Evolutionary conservation across 2,888 invertebrate genomes (phyloP), one percentile per base, ranked within the genome.

Genomic region (Plagodis dolabraria): DNA sequence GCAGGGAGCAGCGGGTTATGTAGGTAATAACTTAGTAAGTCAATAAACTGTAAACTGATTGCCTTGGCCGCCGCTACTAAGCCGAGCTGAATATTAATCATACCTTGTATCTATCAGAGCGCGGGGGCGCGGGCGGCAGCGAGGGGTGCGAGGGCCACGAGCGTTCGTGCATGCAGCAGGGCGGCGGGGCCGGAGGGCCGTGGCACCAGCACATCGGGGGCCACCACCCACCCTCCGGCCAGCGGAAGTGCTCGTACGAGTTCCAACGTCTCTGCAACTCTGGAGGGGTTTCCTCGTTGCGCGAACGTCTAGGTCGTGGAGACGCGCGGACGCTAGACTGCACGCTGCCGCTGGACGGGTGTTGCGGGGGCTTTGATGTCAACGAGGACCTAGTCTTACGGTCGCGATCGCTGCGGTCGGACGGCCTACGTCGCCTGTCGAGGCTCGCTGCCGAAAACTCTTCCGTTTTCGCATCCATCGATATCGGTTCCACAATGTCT

Each of bases 321-420:
- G 92, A 92, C 5, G 87, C 86, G 33, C 90, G 86, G 8, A 86
- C 86, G 60, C 87, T 87, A 12, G 56, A 61, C 12, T 61, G 60
- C 22, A 53, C 56, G 38, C 62, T 57, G 7, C 49, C 56, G 34
- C 62, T 57, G 7, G 86, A 67, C 51, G 91, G 90, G 65, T 91
- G 92, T 70, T 88, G 89, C 45, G 93, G 93, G 47, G 93, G 93
- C 66, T 93, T 92, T n/a, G 86, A 77, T 47, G 94, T 89, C 77
- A 94, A 83, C 35, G 94, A 93, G 7, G 95, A 95, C 68, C 94
- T 90, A 53, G 94, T 93, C 80, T 95, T 95, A 53, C 94, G 94
- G 76, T 95, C 95, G 44, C 95, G 89, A 68, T 95, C 95, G 63
- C 92, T 92, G 43, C 94, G 90, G 68, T 93, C 92, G 38, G 90